Conservation (phyloP, 1,140 invertebrate species). For the Conopomorpha cramerella region DNA sequence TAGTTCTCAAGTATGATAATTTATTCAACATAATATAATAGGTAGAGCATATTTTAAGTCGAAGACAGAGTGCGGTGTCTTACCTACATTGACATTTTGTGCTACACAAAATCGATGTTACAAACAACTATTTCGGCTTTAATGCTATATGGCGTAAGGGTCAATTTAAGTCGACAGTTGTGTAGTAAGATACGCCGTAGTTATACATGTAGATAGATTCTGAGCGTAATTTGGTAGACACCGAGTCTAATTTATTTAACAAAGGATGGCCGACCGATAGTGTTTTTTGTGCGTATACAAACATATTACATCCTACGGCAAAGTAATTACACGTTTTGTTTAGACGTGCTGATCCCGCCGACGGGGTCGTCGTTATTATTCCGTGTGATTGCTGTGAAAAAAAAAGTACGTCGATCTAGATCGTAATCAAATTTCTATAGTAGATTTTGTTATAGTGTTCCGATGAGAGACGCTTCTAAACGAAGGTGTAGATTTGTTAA, state of each 20-base stretch:
- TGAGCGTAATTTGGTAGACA: constrained; percentile 63
- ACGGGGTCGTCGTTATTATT: no score
- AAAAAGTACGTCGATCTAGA: no score
- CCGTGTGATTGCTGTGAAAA: constrained; percentile 1
- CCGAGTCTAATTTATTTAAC: constrained; percentile 65
- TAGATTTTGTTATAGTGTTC: constrained; percentile 1
- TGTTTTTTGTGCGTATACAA: constrained; percentile 52
- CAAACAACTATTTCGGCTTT: no score
- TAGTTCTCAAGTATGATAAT: constrained; percentile 42
- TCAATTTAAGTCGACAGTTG: no score
- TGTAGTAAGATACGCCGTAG: no score
- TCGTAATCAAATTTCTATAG: no score
- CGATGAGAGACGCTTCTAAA: constrained; percentile 1
- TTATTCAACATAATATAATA: constrained; percentile 39
- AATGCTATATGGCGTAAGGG: no score
- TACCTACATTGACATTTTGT: no score
- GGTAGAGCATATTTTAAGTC: constrained; percentile 51
- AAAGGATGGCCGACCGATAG: constrained; percentile 53
- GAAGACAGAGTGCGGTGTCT: constrained; percentile 35
- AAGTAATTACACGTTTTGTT: constrained; percentile 35
- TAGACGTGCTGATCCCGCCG: constrained; percentile 15
- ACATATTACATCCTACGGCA: constrained; percentile 40
- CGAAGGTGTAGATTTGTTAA: no score
- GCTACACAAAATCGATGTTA: no score
- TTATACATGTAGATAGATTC: constrained; percentile 44